A percentile compares a stretch with the other conserved stretches of the same genome.
Conservation (phyloP, 2,888 invertebrate genomes). For the Caenorhabditis wallacei region DNA sequence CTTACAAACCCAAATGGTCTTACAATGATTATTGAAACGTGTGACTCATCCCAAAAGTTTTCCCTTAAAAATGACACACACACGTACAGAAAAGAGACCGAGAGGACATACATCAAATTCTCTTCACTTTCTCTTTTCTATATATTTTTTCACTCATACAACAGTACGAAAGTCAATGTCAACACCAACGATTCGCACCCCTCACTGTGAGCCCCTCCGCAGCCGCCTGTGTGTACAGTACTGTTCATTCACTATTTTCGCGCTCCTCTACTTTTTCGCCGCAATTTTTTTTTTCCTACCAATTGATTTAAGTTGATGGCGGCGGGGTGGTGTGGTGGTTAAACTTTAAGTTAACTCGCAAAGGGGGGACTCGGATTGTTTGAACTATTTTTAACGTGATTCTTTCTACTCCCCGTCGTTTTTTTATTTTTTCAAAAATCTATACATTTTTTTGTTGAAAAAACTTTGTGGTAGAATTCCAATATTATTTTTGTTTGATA, state of each 20-base stretch:
- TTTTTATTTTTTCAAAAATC: slow-evolving; percentile 1
- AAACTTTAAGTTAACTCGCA: slow-evolving; percentile 27
- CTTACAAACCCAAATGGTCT: neutral
- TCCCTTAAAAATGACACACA: slow-evolving; percentile 33
- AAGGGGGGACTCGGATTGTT: slow-evolving; percentile 28
- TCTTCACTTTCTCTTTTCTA: slow-evolving; percentile 1
- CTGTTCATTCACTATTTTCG: slow-evolving; percentile 39
- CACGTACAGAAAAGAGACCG: slow-evolving; percentile 1
- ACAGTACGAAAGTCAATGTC: slow-evolving; percentile 62
- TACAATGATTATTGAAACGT: slow-evolving; percentile 30
- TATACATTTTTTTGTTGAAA: neutral
- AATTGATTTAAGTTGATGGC: slow-evolving; percentile 43
- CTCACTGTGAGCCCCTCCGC: slow-evolving; percentile 15
- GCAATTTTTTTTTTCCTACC: no score
- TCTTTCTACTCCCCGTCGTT: slow-evolving; percentile 4
- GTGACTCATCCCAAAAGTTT: slow-evolving; percentile 47
- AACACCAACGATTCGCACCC: slow-evolving; percentile 58
- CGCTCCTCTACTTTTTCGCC: neutral
- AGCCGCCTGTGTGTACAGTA: slow-evolving; percentile 57
- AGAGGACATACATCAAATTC: slow-evolving; percentile 2
- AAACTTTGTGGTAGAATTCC: neutral
- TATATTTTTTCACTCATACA: slow-evolving; percentile 33
- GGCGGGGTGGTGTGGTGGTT: slow-evolving; percentile 26
- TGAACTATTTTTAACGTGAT: slow-evolving; percentile 54
- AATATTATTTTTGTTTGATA: neutral